These are phyloP conservation scores for Gyrodactylus bullatarudis DNA, from an alignment of 1,140 invertebrate species.

Conservation along the genomic window DNA sequence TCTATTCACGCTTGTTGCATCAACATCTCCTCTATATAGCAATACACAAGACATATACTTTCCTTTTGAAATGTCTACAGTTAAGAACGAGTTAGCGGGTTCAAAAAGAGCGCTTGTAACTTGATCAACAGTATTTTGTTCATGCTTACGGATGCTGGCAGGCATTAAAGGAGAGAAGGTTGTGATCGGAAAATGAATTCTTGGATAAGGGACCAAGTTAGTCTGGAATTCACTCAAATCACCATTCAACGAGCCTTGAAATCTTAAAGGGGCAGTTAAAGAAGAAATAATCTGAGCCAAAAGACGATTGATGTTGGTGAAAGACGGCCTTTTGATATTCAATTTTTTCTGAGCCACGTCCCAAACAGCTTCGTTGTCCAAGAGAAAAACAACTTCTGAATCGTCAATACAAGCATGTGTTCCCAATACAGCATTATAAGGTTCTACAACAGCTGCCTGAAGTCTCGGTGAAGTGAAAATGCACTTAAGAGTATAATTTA, in stretches of 20 bases:
- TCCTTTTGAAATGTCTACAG: slow-evolving; percentile 14
- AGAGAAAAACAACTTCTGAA: slow-evolving; percentile 40
- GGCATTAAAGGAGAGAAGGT: slow-evolving; percentile 36
- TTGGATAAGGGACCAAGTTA: slow-evolving; percentile 27
- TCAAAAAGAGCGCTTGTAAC: slow-evolving; percentile 47
- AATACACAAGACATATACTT: slow-evolving; percentile 44
- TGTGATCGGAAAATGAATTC: slow-evolving; percentile 30
- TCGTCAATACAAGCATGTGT: slow-evolving; percentile 16
- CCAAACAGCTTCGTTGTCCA: slow-evolving; percentile 11
- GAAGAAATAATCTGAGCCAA: slow-evolving; percentile 24
- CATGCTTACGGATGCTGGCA: slow-evolving; percentile 48
- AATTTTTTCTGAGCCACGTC: slow-evolving; percentile 16
- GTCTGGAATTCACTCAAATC: slow-evolving; percentile 32
- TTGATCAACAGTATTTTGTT: slow-evolving; percentile 32
- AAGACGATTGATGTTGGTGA: slow-evolving; percentile 16
- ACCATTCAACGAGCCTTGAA: slow-evolving; percentile 38
- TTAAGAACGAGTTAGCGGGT: slow-evolving; percentile 45
- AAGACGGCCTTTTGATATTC: slow-evolving; percentile 12
- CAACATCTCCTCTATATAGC: slow-evolving; percentile 40
- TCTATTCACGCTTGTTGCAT: background rate
- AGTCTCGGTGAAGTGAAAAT: slow-evolving; percentile 10
- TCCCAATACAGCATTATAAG: slow-evolving; percentile 31
- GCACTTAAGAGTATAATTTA: background rate
- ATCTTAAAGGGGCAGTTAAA: slow-evolving; percentile 31
- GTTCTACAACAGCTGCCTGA: slow-evolving; percentile 18